Evolutionary conservation across 2,888 invertebrate species (phyloP).

Genomic region (Dinocampus coccinellae): DNA sequence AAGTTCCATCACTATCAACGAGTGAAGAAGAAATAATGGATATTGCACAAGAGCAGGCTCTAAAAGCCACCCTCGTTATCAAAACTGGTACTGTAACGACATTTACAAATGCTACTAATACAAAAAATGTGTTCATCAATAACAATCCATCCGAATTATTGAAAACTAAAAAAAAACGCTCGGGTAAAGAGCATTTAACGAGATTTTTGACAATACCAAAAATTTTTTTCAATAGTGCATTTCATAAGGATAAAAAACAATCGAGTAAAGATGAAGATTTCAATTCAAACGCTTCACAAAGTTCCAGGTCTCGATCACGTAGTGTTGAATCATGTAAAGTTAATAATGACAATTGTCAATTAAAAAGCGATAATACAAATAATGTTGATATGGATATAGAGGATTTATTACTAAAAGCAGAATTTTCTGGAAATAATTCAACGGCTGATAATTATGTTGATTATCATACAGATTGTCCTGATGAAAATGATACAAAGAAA

Average conservation of each 20-base stretch:
- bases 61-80: conserved; percentile 71
- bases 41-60: conserved; percentile 56
- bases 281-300: conserved; percentile 43
- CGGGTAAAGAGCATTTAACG: conserved; percentile 58
- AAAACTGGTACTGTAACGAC: conserved; percentile 69
- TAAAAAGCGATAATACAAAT: not conserved
- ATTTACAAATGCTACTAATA: conserved; percentile 51
- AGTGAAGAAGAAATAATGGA: conserved; percentile 45
- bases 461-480: conserved; percentile 35
- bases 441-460: conserved; percentile 32
- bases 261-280: conserved; percentile 44
- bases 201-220: conserved; percentile 63
- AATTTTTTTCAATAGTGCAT: conserved; percentile 62
- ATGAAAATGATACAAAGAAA: conserved; percentile 29
- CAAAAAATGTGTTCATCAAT: conserved; percentile 55
- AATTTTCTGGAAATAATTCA: conserved; percentile 17
- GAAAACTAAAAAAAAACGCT: conserved; percentile 48
- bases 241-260: conserved; percentile 55
- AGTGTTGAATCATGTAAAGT: conserved; percentile 52
- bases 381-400: conserved; percentile 22
- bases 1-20: conserved; percentile 60
- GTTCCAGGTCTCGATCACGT: conserved; percentile 44
- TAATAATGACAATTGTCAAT: conserved; percentile 8
- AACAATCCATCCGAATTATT: conserved; percentile 43
- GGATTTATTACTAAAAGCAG: conserved; percentile 34